Conservation (phyloP, 2,888 invertebrate genomes). For the Dermolepida albohirtum region DNA sequence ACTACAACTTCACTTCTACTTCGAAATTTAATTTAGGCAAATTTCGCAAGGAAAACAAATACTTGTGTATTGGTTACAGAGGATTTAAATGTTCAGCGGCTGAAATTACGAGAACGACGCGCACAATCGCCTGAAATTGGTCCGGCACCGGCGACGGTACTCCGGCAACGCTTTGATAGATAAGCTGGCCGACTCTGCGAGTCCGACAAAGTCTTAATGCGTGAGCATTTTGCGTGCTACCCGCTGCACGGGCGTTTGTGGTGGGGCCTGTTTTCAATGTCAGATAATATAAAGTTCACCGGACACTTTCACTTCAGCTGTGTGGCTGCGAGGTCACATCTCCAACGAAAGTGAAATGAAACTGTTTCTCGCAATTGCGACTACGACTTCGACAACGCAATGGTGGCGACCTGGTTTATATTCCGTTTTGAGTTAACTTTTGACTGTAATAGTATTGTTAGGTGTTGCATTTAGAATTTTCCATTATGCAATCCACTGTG, state of each 20-base stretch:
- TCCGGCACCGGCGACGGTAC: conserved; percentile 34
- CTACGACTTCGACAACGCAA: conserved; percentile 7
- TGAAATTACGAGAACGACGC: conserved; percentile 17
- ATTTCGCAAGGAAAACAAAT: too few species aligned
- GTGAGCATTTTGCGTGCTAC: conserved; percentile 1
- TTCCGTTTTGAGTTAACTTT: conserved; percentile 33
- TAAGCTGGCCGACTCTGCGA: conserved; percentile 15
- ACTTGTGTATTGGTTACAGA: neutral
- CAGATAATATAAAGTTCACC: conserved; percentile 46
- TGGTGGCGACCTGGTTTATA: conserved; percentile 41
- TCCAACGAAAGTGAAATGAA: conserved; percentile 51
- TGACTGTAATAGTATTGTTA: conserved; percentile 16
- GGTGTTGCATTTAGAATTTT: conserved; percentile 13
- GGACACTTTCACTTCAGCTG: conserved; percentile 43
- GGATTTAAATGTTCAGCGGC: neutral
- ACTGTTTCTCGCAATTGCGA: conserved; percentile 31
- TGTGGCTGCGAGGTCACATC: conserved; percentile 47
- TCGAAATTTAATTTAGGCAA: too few species aligned
- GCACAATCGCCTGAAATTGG: conserved; percentile 22
- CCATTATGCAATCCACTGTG: conserved; percentile 7
- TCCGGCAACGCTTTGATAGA: conserved; percentile 15
- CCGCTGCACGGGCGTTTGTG: conserved; percentile 33
- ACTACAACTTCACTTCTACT: too few species aligned
- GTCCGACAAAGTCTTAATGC: neutral
- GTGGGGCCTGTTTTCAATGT: conserved; percentile 50